phyloP scores from a whole-genome alignment of 2,113 vertebrate genomes.

The Poeciliopsis turrubarensis region DNA sequence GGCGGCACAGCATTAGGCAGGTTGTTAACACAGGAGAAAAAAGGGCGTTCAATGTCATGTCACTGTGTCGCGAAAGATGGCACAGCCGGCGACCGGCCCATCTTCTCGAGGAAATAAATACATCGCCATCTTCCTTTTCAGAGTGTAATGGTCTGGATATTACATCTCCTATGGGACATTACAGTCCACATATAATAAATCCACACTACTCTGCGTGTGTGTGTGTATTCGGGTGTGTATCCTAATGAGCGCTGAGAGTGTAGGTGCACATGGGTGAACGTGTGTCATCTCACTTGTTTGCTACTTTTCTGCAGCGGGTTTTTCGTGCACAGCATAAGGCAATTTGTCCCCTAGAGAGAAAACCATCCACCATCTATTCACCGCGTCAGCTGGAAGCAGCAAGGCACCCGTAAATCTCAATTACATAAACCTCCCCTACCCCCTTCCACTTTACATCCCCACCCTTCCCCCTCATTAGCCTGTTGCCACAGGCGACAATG shows the following conservation, averaged over 20 bases:
- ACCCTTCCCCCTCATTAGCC: slow-evolving; percentile 30
- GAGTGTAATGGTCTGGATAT: slow-evolving; percentile 77
- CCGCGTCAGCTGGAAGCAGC: slow-evolving; percentile 90
- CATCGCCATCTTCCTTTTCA: slow-evolving; percentile 65
- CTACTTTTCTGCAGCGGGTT: slow-evolving; percentile 29
- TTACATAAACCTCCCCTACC: slow-evolving; percentile 41
- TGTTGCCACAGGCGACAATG: slow-evolving; percentile 79
- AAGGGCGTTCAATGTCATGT: slow-evolving; percentile 79
- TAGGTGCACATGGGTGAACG: slow-evolving; percentile 22
- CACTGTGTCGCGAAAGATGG: slow-evolving; percentile 63
- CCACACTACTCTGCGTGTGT: slow-evolving; percentile 33
- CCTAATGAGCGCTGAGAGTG: slow-evolving; percentile 30
- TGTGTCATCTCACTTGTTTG: slow-evolving; percentile 20
- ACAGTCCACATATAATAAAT: slow-evolving; percentile 74
- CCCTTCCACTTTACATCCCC: slow-evolving; percentile 8
- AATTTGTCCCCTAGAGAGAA: slow-evolving; percentile 66
- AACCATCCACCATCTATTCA: slow-evolving; percentile 57
- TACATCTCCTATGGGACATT: slow-evolving; percentile 75
- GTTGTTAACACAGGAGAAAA: slow-evolving; percentile 67
- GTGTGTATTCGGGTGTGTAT: slow-evolving; percentile 10
- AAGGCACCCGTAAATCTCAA: slow-evolving; percentile 77
- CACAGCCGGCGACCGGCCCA: slow-evolving; percentile 48
- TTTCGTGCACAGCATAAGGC: slow-evolving; percentile 47
- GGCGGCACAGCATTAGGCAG: slow-evolving; percentile 50
- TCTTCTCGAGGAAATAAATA: slow-evolving; percentile 76